Conservation (phyloP, 2,113 vertebrate genomes). For the Hippocampus comes region DNA sequence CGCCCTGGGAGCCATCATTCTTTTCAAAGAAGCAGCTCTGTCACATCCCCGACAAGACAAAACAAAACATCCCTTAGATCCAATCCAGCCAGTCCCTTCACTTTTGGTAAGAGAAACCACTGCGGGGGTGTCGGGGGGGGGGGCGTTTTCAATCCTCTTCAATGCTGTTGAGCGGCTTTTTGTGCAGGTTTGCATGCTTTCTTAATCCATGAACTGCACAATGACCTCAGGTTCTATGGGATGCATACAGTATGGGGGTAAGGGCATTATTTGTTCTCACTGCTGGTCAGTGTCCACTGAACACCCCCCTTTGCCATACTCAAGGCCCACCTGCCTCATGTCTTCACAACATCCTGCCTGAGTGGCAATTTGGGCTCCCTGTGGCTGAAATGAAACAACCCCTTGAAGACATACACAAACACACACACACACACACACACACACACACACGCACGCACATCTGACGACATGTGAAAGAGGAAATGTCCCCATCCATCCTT, state of each 20-base stretch:
- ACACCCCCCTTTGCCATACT: constrained; percentile 46
- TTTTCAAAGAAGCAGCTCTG: constrained; percentile 57
- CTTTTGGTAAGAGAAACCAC: constrained; percentile 16
- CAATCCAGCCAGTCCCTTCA: constrained; percentile 55
- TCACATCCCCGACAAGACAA: constrained; percentile 56
- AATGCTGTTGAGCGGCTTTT: constrained; percentile 43
- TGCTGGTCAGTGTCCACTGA: constrained; percentile 65
- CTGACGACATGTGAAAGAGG: constrained; percentile 32
- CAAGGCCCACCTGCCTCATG: constrained; percentile 30
- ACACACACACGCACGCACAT: not conserved
- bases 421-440: constrained; percentile 7
- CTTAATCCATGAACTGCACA: constrained; percentile 60
- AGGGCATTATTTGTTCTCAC: constrained; percentile 52
- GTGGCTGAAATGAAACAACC: constrained; percentile 2
- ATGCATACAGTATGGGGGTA: constrained; percentile 33
- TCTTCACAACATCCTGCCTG: constrained; percentile 26
- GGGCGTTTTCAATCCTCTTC: constrained; percentile 23
- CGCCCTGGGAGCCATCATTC: constrained; percentile 47
- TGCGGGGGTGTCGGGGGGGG: constrained; percentile 5
- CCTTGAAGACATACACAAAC: constrained; percentile 28
- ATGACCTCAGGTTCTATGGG: constrained; percentile 70
- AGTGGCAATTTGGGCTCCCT: not conserved
- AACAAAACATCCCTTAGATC: constrained; percentile 54
- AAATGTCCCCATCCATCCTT: constrained; percentile 34
- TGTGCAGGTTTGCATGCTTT: constrained; percentile 33